Evolutionary conservation across 2,113 vertebrate species (phyloP), one percentile per base, ranked within the genome.

Genomic region (Callipepla squamata): DNA sequence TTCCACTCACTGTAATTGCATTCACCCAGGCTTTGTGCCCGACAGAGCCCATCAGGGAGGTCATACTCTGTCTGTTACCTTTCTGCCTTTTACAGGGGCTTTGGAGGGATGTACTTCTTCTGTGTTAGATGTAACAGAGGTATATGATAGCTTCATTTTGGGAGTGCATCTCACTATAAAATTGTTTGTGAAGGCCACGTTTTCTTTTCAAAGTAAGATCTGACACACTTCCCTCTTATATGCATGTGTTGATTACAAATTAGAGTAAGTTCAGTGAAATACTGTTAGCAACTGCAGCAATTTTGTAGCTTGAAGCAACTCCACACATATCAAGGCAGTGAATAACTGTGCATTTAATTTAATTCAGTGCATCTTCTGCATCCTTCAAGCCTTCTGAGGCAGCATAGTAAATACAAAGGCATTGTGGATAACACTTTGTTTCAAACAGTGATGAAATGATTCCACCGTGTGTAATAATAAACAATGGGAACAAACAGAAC

Each of bases 81-180:
- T 51, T 69, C 40, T 69, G 25, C 4, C 48, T 85, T 55, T 76
- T 48, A 69, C 25, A 44, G 17, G 69, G 47, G 6, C 40, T 77
- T 80, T 70, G 45, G 47, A 78, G 26, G 32, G 32, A 57, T 20
- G 3, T 38, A 11, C 9, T 81, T 8, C n/a, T 80, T 59, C 69
- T 59, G 8, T 45, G 17, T 44, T 75, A 44, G 28, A 18, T 66
- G 23, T 40, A 57, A 5, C 2, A 9, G 26, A 65, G 28, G 18
- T 20, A 1, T n/a, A 19, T 69, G 36, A 78, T 55, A 28, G 65
- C 25, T 23, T 68, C 72, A 23, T 25, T 78, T 67, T 67, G 38
- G 21, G 48, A n/a, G 7, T 21, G 4, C 63, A 4, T 32, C 47
- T 80, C 0, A 0, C 1, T 63, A 26, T 40, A 28, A 74, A 92